A percentile compares a stretch with the other conserved stretches of the same genome.
Conservation (phyloP, 2,113 vertebrate genomes). For the Oncorhynchus gorbuscha region DNA sequence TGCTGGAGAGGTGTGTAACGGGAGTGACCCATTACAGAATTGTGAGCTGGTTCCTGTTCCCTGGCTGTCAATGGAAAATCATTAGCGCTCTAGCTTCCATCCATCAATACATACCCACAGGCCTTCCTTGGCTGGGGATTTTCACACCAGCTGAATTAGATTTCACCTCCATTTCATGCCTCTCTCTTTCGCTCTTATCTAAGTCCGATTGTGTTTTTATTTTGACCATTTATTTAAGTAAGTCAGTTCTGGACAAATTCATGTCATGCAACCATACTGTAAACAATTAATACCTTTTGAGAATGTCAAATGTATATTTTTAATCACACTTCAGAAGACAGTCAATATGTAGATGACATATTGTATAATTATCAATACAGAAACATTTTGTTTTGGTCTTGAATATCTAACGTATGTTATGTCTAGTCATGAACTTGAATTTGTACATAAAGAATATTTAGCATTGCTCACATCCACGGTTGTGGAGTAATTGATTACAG, state of each 20-base stretch:
- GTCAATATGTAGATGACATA: not conserved
- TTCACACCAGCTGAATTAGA: slow-evolving; percentile 45
- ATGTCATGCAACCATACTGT: not conserved
- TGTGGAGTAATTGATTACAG: too few species aligned
- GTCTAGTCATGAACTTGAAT: too few species aligned
- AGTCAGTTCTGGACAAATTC: too few species aligned
- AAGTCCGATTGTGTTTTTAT: too few species aligned
- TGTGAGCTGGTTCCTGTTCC: slow-evolving; percentile 39
- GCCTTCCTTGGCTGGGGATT: slow-evolving; percentile 27
- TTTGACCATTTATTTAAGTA: too few species aligned
- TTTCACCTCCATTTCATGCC: slow-evolving; percentile 33
- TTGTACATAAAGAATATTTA: too few species aligned
- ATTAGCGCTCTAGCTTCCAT: slow-evolving; percentile 59
- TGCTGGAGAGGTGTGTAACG: slow-evolving; percentile 26
- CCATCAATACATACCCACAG: slow-evolving; percentile 43
- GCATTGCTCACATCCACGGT: too few species aligned
- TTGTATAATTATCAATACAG: not conserved
- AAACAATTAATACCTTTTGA: not conserved
- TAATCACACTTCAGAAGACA: not conserved
- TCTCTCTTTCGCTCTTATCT: not conserved
- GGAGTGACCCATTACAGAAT: slow-evolving; percentile 39
- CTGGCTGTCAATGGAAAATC: slow-evolving; percentile 51
- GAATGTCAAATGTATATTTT: not conserved
- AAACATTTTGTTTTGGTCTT: too few species aligned
- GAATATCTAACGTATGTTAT: too few species aligned